Evolutionary conservation across 2,113 vertebrate species (phyloP), one percentile per base, ranked within the genome.

Genomic region (Spea bombifrons): DNA sequence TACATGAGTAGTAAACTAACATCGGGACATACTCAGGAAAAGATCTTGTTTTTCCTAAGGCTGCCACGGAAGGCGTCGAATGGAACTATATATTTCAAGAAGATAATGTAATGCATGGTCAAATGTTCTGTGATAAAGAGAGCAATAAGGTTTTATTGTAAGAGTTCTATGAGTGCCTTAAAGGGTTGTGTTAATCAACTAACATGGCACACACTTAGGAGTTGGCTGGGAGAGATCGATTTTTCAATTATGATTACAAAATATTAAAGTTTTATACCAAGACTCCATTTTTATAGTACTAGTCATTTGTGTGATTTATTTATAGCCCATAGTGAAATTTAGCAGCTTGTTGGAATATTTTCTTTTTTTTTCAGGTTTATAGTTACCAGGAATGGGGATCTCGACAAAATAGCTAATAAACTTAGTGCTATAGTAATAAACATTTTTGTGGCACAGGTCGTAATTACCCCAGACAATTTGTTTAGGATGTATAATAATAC

Each of bases 1-100:
- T 84, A 82, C 84, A 49, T 85, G 80, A 88, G 43, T 88, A 83
- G 88, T 80, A 66, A 75, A 66, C 82, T 89, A 83, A 87, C 74
- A 83, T 73, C 69, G 78, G 81, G 71, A 73, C 75, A 73, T 81
- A 52, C 46, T 43, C 81, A 63, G 83, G 48, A 61, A 73, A 16
- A 83, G 57, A 81, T 49, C 86, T 73, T 9, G 65, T 47, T 81
- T 64, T 83, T 82, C 52, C 9, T 65, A 46, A 7, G 76, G 3
- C 64, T 82, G 66, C 30, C 30, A 15, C 70, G 16, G 57, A 44
- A 9, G n/a, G 49, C 73, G 49, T 15, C 67, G 50, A 61, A 52
- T 78, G 48, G 16, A 72, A 52, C 17, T 53, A 49, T 78, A 45
- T 80, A 80, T 80, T 80, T 80, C 63, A 79, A 73, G 64, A 59